Base-by-base conservation (phyloP, 2,888 invertebrate species). In the Julus scanicus region DNA sequence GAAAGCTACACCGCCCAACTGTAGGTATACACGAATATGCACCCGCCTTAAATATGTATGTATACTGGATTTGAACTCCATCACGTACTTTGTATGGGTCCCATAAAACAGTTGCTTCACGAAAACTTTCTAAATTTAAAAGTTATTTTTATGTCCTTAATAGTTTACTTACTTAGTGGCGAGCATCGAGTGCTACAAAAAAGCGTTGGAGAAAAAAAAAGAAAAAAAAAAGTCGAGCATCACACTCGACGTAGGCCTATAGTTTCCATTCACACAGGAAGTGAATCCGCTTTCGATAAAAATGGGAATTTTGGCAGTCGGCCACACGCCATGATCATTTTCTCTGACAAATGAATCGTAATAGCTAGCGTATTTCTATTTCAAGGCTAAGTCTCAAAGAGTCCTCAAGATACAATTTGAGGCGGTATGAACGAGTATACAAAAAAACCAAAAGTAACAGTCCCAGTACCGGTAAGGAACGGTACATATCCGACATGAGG, bases 91-190 rank as follows among this genome's bases (percentile, higher is more conserved):
- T 29, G 29, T 53, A 53, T 9, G 9, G 53, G 13, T 11, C n/a
- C n/a, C 20, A 20, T 63, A 63, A 63, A 3, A 20, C 63, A 63
- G 63, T 63, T 5, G n/a, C 63, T n/a, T 63, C 63, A 63, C 63
- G 63, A n/a, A 63, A 63, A 63, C 63, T 63, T 63, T 63, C 63
- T 63, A 63, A 63, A 63, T 63, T 63, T 63, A 63, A 63, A 63
- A 63, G 63, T 63, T 63, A 63, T 63, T 63, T 63, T 63, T 63
- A 20, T 63, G 63, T 63, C 63, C 63, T 20, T 63, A 63, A 63
- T 63, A 63, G 63, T 63, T 63, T 63, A 63, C 63, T 63, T 17
- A 63, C 63, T 63, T 63, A 63, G 63, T 63, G 63, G 63, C 63
- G 63, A 63, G 63, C 63, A 63, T 63, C 63, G 63, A n/a, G 63